Evolutionary conservation across 2,797 vertebrate species (phyloP).

Genomic region (Cossypha polioptera): DNA sequence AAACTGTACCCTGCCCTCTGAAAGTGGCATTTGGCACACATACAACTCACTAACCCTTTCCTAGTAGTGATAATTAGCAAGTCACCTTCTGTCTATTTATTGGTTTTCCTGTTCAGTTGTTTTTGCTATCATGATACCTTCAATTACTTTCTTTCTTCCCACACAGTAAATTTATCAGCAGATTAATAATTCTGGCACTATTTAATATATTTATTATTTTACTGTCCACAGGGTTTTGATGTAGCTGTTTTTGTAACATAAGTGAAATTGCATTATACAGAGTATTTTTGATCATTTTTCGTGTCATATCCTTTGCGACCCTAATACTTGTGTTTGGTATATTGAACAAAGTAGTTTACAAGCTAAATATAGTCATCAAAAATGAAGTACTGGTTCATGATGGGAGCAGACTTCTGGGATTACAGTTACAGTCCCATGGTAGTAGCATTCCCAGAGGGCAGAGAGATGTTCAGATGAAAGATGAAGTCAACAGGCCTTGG

Average conservation of each 20-base stretch:
- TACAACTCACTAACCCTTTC: neutral
- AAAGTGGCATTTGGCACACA: neutral
- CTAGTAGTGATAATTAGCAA: neutral
- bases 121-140: neutral
- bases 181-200: neutral
- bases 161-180: neutral
- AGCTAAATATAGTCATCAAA: neutral
- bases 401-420: neutral
- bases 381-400: neutral
- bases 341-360: neutral
- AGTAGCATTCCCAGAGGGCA: neutral
- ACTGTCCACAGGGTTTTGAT: neutral
- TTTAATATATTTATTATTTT: neutral
- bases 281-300: neutral
- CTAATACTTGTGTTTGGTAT: neutral
- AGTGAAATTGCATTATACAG: neutral
- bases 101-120: neutral
- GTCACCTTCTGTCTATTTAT: neutral
- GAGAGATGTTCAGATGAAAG: neutral
- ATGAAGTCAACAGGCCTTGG: neutral
- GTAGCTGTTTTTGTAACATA: neutral
- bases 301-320: neutral
- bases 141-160: neutral
- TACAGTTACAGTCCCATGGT: neutral
- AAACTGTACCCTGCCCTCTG: neutral